Evolutionary conservation across 2,113 vertebrate species (phyloP), one percentile per base, ranked within the genome.

Genomic region (Rhagologus leucostigma): DNA sequence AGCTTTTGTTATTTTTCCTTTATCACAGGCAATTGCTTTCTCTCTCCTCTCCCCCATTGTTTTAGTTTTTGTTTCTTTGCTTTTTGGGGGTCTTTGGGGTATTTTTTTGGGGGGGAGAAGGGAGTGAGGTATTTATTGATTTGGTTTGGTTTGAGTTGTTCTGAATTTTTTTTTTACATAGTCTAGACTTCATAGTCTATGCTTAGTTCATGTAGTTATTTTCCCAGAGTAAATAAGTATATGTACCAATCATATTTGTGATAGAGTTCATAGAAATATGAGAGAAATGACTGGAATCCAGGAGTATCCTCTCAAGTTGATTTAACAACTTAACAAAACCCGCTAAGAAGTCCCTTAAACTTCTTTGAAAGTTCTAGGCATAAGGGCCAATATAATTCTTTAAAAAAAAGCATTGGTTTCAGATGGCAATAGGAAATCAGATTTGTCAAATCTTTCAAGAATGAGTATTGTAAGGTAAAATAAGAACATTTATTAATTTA

Each of bases 61-160:
- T 91, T 87, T 22, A 70, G 32, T 35, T 73, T 55, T 42, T 57
- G 2, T 39, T n/a, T 78, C 37, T 26, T 75, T 60, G 46, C 1
- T n/a, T 70, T 75, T 39, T 8, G 24, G 3, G 6, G 6, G 0
- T 21, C 14, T 27, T 75, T 12, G 7, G 1, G 7, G 4, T 29
- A 10, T 27, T 60, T 75, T 53, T 46, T 7, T 0, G 1, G 3
- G 3, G 24, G 3, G 10, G 7, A 30, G 7, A 49, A 44, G 3
- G 3, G 6, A 50, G 12, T 29, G 13, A 44, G 13, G 22, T 50
- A 30, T 74, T 47, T 68, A n/a, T 32, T 60, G 9, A 7, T 46
- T 82, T 75, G 4, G 6, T 74, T 37, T 65, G 22, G 13, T 75
- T 89, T 68, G 13, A 75, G 11, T 20, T 35, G 5, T 32, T 33